These are phyloP conservation scores for Rhogogaster chlorosoma DNA, from an alignment of 2,888 invertebrate species.

Conservation along the genomic window DNA sequence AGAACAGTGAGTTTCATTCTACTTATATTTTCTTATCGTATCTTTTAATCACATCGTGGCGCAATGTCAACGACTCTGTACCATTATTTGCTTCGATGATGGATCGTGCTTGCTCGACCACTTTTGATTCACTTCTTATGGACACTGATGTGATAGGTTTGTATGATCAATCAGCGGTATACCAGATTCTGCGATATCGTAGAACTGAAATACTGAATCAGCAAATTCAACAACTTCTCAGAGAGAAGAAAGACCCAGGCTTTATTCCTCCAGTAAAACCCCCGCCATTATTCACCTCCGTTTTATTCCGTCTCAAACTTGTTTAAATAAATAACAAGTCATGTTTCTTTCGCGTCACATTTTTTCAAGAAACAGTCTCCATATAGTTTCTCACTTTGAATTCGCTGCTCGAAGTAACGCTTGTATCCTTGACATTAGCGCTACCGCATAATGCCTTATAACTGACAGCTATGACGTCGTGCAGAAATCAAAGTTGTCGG, in stretches of 20 bases:
- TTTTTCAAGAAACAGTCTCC: too few relatives aligned
- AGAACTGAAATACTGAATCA: not conserved
- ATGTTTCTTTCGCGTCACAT: too few relatives aligned
- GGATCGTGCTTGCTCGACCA: not conserved
- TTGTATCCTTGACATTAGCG: too few relatives aligned
- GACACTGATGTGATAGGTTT: not conserved
- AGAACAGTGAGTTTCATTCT: constrained; percentile 75
- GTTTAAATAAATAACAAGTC: too few relatives aligned
- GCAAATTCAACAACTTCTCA: not conserved
- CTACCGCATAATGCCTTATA: too few relatives aligned
- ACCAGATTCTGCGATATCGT: not conserved
- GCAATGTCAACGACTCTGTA: not conserved
- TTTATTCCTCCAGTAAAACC: too few relatives aligned
- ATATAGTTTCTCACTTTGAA: too few relatives aligned
- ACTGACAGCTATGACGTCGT: too few relatives aligned
- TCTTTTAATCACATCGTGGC: not conserved
- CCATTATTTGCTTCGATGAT: not conserved
- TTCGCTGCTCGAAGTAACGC: too few relatives aligned
- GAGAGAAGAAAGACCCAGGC: not conserved
- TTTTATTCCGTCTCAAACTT: not conserved
- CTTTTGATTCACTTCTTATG: not conserved
- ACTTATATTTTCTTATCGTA: not conserved
- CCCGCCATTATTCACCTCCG: not conserved
- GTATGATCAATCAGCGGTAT: not conserved
- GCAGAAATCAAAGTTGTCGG: too few relatives aligned